A percentile compares a stretch with the other conserved stretches of the same genome.
Evolutionary conservation across 2,113 vertebrate genomes (phyloP).

Genomic region (Zosterops hypoxanthus): DNA sequence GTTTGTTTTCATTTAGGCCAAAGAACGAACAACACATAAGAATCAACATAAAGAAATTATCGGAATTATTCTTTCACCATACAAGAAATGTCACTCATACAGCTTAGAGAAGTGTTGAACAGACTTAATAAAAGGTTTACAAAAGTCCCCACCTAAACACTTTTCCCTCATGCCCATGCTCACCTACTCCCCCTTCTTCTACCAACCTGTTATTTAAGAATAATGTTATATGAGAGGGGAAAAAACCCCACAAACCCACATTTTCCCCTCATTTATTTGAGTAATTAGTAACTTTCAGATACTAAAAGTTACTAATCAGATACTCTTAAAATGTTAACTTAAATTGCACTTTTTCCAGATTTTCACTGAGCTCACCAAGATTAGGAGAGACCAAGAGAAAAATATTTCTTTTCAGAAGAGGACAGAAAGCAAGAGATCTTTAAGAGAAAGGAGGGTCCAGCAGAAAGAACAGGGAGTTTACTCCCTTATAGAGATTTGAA

Average conservation of each 20-base stretch:
- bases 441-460: conserved; percentile 63
- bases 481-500: conserved; percentile 13
- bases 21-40: not conserved
- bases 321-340: not conserved
- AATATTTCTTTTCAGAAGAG: conserved; percentile 43
- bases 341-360: not conserved
- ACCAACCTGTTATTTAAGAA: not conserved
- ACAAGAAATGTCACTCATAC: not conserved
- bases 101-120: not conserved
- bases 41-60: not conserved
- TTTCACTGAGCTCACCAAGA: not conserved
- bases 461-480: conserved; percentile 55
- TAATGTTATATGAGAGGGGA: not conserved
- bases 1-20: not conserved
- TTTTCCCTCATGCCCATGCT: not conserved
- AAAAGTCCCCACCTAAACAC: not conserved
- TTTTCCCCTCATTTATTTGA: not conserved
- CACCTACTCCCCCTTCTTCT: not conserved
- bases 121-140: not conserved
- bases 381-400: conserved; percentile 19
- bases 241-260: not conserved
- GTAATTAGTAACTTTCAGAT: not conserved
- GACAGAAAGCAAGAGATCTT: conserved; percentile 55
- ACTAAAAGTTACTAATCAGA: not conserved
- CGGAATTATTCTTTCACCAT: not conserved